These are phyloP conservation scores for Ariopsis seemanni DNA, from an alignment of 2,113 vertebrate species.

Conservation along the genomic window DNA sequence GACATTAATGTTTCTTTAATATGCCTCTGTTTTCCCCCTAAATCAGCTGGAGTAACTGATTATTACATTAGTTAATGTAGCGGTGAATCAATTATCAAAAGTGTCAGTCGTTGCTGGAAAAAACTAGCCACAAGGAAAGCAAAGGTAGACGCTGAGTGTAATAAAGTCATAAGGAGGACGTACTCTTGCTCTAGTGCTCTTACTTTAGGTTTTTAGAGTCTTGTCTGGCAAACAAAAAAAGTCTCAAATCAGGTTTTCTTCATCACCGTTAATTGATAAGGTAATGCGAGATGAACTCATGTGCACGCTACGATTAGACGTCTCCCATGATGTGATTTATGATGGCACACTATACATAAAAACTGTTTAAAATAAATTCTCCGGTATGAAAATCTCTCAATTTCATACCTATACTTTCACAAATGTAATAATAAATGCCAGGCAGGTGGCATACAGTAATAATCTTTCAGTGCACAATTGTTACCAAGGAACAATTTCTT, in stretches of 20 bases:
- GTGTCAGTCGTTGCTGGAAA: conserved; percentile 57
- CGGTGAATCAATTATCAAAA: conserved; percentile 71
- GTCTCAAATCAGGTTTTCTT: conserved; percentile 57
- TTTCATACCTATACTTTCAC: conserved; percentile 24
- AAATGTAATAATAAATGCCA: conserved; percentile 28
- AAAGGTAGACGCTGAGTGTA: conserved; percentile 59
- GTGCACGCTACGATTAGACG: conserved; percentile 64
- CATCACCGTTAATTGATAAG: conserved; percentile 59
- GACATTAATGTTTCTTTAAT: conserved; percentile 71
- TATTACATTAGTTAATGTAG: conserved; percentile 74
- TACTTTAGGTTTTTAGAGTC: conserved; percentile 62
- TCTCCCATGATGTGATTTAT: conserved; percentile 36
- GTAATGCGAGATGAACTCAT: conserved; percentile 69
- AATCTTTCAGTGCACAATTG: conserved; percentile 16
- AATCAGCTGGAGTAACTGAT: conserved; percentile 72
- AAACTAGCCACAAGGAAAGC: conserved; percentile 45
- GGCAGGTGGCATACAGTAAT: conserved; percentile 13
- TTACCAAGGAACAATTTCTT: conserved; percentile 26
- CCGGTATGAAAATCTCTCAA: conserved; percentile 29
- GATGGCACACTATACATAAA: conserved; percentile 20
- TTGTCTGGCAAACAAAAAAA: conserved; percentile 52
- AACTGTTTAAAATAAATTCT: conserved; percentile 39
- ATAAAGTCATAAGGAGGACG: conserved; percentile 67
- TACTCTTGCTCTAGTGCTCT: conserved; percentile 50
- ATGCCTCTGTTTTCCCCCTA: conserved; percentile 60